Evolutionary conservation across 2,797 vertebrate species (phyloP).

Genomic region (Adrianichthys oophorus): DNA sequence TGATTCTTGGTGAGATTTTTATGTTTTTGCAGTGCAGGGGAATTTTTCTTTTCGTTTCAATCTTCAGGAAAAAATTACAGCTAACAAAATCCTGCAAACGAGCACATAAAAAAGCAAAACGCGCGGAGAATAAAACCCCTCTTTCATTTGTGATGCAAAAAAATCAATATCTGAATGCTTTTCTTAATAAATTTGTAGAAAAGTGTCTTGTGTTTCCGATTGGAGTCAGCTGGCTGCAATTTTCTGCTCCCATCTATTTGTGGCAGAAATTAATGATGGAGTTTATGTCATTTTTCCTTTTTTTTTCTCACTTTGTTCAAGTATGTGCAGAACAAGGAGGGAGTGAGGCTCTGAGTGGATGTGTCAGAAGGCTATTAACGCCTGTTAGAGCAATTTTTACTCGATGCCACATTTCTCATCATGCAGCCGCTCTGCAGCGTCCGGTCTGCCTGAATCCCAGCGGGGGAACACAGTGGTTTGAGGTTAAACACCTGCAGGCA

Average conservation of each 20-base stretch:
- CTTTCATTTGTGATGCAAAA: no score
- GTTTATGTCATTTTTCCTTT: slow-evolving; percentile 10
- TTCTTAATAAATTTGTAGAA: no score
- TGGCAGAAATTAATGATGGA: slow-evolving; percentile 45
- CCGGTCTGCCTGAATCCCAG: slow-evolving; percentile 35
- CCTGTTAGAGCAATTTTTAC: slow-evolving; percentile 51
- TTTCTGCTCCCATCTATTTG: slow-evolving; percentile 14
- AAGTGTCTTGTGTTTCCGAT: not conserved
- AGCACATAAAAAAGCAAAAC: not conserved
- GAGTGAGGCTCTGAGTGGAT: slow-evolving; percentile 34
- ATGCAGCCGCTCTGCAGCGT: slow-evolving; percentile 33
- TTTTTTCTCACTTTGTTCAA: slow-evolving; percentile 15
- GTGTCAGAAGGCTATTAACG: slow-evolving; percentile 55
- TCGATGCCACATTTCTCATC: slow-evolving; percentile 55
- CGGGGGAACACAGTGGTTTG: slow-evolving; percentile 30
- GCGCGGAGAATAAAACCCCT: no score
- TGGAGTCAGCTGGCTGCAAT: slow-evolving; percentile 7
- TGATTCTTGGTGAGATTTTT: no score
- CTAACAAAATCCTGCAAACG: slow-evolving; percentile 4
- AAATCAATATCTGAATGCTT: no score
- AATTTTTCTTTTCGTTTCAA: no score
- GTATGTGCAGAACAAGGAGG: slow-evolving; percentile 1
- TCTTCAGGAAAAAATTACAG: slow-evolving; percentile 7
- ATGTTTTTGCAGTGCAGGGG: no score
- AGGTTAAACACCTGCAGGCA: slow-evolving; percentile 30